phyloP scores from a whole-genome alignment of 2,113 vertebrate genomes.

The Scortum barcoo region DNA sequence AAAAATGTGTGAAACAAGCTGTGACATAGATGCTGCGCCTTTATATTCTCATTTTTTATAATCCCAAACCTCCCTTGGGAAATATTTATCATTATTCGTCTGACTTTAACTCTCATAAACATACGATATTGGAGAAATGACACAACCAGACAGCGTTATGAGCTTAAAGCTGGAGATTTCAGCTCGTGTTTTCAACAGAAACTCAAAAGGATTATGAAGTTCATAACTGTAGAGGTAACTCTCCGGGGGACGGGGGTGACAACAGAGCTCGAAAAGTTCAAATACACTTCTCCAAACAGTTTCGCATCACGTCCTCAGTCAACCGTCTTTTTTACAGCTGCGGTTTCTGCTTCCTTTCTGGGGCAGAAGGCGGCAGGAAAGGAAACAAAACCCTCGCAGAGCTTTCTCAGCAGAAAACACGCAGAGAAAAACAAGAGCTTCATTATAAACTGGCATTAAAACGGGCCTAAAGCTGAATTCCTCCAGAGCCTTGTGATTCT shows the following conservation, averaged over 20 bases:
- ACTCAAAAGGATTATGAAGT: neutral
- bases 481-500: conserved; percentile 75
- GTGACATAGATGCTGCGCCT: neutral
- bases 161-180: neutral
- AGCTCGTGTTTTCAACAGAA: neutral
- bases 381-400: conserved; percentile 49
- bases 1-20: neutral
- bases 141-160: neutral
- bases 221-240: neutral
- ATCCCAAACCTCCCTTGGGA: neutral
- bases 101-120: neutral
- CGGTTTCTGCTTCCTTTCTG: conserved; percentile 33
- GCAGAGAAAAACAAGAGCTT: conserved; percentile 68
- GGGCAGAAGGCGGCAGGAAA: conserved; percentile 50
- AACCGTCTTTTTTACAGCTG: neutral
- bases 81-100: neutral
- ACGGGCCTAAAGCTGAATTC: conserved; percentile 74
- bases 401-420: conserved; percentile 73
- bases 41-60: neutral
- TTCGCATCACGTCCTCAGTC: neutral
- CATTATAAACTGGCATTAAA: conserved; percentile 60
- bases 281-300: neutral
- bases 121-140: neutral
- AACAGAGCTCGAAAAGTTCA: neutral
- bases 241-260: neutral